Base-by-base conservation (phyloP, 2,113 vertebrate genomes). In the Amblyornis subalaris region DNA sequence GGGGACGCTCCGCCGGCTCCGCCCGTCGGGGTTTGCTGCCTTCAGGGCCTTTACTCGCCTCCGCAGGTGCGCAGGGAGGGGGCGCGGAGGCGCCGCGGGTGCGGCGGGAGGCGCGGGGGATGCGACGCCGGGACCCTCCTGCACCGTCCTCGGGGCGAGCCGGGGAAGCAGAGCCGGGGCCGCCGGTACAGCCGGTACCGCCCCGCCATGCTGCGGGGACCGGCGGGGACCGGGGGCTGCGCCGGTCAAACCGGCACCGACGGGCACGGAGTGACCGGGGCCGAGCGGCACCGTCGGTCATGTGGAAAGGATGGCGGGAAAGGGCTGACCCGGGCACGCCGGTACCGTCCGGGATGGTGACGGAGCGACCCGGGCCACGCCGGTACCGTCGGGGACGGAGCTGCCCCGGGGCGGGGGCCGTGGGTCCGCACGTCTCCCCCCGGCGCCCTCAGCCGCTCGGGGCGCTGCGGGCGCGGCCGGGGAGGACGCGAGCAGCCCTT, bases 401-500 rank as follows among this genome's bases (percentile, higher is more conserved):
- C 42, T 61, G 28, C 17, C 5, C 22, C 14, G 7, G 31, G 15
- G 16, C 5, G 7, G 6, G 54, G 13, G n/a, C 26, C 45, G 24
- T 13, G 74, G 31, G 23, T 51, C 47, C 42, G 51, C 40, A 5
- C 14, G 11, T 21, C n/a, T 17, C 15, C 36, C 36, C 31, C 10
- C 54, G 20, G 13, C 6, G 15, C 45, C 36, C 45, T 36, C 36
- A 62, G 76, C 53, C 70, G 45, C 57, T 44, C 66, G 61, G 47
- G 82, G 88, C 67, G 61, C 66, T 25, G 82, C 90, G 90, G 89
- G 69, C 47, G 70, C 76, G 72, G 91, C 82, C 76, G 53, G 35
- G 84, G 82, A 79, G 83, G 82, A 91, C n/a, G 83, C 88, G 85
- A 97, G 95, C 84, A 91, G 70, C 62, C 48, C 95, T 74, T 96